Evolutionary conservation across 2,113 vertebrate species (phyloP).

Genomic region (Syngnathus typhle): DNA sequence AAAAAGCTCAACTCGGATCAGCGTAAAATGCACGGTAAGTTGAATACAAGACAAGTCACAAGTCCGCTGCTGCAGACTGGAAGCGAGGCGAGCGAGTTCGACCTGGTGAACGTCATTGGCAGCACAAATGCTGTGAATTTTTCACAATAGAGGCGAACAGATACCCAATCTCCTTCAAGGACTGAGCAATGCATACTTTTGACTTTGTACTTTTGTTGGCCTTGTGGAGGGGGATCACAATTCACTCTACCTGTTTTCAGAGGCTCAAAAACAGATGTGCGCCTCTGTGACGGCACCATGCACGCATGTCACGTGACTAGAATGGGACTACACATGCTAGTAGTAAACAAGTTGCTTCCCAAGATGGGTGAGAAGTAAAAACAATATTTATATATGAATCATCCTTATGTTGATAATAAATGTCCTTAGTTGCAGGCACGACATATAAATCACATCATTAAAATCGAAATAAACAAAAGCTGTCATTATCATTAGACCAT

Average conservation of each 20-base stretch:
- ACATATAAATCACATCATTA: background rate
- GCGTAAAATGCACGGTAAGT: conserved; percentile 50
- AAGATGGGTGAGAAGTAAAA: background rate
- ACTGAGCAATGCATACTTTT: background rate
- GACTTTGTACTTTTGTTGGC: background rate
- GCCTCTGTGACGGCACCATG: background rate
- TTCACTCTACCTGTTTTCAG: background rate
- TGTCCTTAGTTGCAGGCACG: background rate
- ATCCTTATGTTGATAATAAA: background rate
- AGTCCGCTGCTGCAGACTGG: conserved; percentile 19
- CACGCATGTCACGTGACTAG: background rate
- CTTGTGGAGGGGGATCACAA: background rate
- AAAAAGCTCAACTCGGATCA: conserved; percentile 71
- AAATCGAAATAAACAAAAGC: too few relatives aligned
- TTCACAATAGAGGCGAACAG: background rate
- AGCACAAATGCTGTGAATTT: conserved; percentile 1
- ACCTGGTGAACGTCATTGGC: conserved; percentile 15
- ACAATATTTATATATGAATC: background rate
- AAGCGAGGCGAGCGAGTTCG: conserved; percentile 53
- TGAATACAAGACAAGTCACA: conserved; percentile 31
- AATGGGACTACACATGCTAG: background rate
- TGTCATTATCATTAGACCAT: too few relatives aligned
- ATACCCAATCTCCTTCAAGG: background rate
- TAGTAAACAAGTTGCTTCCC: background rate
- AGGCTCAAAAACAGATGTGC: background rate